Evolutionary conservation across 2,113 vertebrate genomes (phyloP).

Genomic region (Leptobrachium ailaonicum): DNA sequence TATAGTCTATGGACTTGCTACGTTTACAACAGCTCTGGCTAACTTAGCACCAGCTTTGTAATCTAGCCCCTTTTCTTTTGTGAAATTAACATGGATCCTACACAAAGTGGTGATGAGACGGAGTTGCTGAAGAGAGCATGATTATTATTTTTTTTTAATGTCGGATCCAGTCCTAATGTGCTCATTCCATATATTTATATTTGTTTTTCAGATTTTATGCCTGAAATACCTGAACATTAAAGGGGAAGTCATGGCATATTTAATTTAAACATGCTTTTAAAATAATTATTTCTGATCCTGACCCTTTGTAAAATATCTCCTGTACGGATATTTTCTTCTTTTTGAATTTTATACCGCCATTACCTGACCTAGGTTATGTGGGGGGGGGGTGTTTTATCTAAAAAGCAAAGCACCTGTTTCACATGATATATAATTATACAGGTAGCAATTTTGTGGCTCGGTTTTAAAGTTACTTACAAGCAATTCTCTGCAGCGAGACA

Average conservation of each 20-base stretch:
- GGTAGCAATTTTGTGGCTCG: not conserved
- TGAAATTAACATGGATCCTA: too few species aligned
- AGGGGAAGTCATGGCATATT: not conserved
- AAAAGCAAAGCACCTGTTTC: conserved; percentile 7
- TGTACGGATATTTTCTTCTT: conserved; percentile 17
- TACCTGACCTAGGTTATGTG: not conserved
- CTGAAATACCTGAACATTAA: too few species aligned
- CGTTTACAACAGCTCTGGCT: too few species aligned
- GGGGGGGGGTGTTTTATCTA: conserved; percentile 18
- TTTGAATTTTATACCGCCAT: not conserved
- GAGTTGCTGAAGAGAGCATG: too few species aligned
- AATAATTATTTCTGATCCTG: conserved; percentile 61
- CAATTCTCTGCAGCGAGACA: not conserved
- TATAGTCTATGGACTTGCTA: too few species aligned
- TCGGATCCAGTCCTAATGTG: too few species aligned
- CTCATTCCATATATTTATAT: too few species aligned
- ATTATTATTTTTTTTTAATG: too few species aligned
- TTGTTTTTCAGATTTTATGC: too few species aligned
- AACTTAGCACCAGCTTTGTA: too few species aligned
- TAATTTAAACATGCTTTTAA: conserved; percentile 58
- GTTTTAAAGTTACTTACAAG: not conserved
- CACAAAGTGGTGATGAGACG: too few species aligned
- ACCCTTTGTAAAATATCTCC: conserved; percentile 42
- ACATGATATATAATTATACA: not conserved
- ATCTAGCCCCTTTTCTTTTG: too few species aligned